Evolutionary conservation across 2,797 vertebrate species (phyloP).

Genomic region (Sebastiscus albofasciatus): DNA sequence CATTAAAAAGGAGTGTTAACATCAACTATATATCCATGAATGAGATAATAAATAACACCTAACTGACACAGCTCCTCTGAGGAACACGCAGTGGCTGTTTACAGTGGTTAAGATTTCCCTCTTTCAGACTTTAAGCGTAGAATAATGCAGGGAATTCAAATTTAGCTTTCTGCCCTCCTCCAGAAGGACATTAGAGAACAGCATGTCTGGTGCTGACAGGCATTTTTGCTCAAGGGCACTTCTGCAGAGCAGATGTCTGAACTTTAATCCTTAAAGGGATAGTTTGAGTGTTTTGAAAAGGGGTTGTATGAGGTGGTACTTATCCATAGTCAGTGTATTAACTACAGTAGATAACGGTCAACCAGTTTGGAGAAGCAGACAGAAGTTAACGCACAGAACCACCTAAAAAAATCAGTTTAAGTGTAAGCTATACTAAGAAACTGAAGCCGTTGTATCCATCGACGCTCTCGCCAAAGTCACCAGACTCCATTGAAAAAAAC

Average conservation of each 20-base stretch:
- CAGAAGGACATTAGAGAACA: slow-evolving; percentile 32
- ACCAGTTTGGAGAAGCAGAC: no score
- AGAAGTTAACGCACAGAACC: neutral
- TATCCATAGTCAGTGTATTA: neutral
- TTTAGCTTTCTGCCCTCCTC: slow-evolving; percentile 20
- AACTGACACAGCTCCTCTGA: neutral
- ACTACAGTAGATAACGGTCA: no score
- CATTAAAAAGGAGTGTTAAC: neutral
- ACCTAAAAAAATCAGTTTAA: no score
- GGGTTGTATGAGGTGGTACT: neutral
- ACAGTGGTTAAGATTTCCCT: neutral
- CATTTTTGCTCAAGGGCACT: slow-evolving; percentile 43
- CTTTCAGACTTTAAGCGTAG: neutral
- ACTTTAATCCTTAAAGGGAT: neutral
- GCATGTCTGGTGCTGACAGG: slow-evolving; percentile 18
- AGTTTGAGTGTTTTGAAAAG: neutral
- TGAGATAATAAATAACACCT: neutral
- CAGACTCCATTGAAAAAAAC: no score
- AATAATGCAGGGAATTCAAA: slow-evolving; percentile 25
- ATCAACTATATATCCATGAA: slow-evolving; percentile 13
- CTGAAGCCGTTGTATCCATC: no score
- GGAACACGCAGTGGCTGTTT: neutral
- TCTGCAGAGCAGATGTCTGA: slow-evolving; percentile 39
- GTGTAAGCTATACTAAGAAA: no score
- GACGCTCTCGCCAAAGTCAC: no score